Conservation (phyloP, 2,797 vertebrate species). For the Syngnathus acus region DNA sequence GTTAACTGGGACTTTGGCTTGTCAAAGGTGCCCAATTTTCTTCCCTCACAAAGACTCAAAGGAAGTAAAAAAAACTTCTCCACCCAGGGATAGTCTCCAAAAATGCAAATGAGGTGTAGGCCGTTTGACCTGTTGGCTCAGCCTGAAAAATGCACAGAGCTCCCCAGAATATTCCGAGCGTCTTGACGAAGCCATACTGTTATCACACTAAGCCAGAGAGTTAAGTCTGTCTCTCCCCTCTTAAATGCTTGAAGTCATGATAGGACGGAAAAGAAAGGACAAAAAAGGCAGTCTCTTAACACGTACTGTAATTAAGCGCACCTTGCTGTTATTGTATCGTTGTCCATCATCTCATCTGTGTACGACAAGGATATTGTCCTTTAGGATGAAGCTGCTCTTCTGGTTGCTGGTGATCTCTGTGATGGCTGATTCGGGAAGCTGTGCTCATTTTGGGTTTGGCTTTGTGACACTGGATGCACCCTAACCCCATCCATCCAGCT, state of each 20-base stretch:
- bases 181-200: slow-evolving; percentile 23
- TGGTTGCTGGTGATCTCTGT: slow-evolving; percentile 48
- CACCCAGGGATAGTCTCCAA: slow-evolving; percentile 31
- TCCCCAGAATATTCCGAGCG: slow-evolving; percentile 19
- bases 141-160: slow-evolving; percentile 25
- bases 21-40: slow-evolving; percentile 26
- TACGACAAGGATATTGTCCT: slow-evolving; percentile 35
- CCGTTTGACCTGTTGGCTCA: slow-evolving; percentile 32
- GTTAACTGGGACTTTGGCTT: slow-evolving; percentile 27
- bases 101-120: slow-evolving; percentile 38
- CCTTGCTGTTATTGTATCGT: background rate
- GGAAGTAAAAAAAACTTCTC: slow-evolving; percentile 25
- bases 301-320: background rate
- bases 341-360: slow-evolving; percentile 10
- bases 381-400: slow-evolving; percentile 45
- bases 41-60: slow-evolving; percentile 18
- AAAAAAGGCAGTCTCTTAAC: slow-evolving; percentile 1
- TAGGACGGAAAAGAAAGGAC: slow-evolving; percentile 4
- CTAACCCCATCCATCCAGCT: background rate
- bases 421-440: slow-evolving; percentile 44
- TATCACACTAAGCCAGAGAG: slow-evolving; percentile 39
- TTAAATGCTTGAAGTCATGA: slow-evolving; percentile 2
- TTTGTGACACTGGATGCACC: slow-evolving; percentile 31
- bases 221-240: slow-evolving; percentile 11
- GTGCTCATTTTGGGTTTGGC: slow-evolving; percentile 42